Percentiles rank a stretch among this genome's conserved stretches.
These are phyloP conservation scores for Rhagoletis pomonella DNA, from an alignment of 1,140 invertebrate species.

Conservation along the genomic window DNA sequence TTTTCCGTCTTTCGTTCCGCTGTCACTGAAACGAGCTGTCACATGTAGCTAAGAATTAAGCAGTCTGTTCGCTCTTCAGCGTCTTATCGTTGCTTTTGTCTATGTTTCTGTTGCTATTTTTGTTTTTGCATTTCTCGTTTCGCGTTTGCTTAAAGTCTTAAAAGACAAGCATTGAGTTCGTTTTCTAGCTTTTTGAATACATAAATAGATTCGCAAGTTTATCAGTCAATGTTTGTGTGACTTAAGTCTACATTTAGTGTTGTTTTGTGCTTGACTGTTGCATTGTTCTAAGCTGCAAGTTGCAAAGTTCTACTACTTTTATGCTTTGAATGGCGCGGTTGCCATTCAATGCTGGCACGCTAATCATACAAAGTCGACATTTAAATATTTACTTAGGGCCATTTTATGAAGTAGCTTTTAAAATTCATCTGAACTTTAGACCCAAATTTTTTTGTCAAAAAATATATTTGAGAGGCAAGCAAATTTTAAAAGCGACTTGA, in stretches of 20 bases:
- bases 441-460: too few species aligned
- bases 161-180: not conserved
- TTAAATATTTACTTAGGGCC: not conserved
- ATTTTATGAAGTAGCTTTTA: not conserved
- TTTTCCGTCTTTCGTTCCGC: not conserved
- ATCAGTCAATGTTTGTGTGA: not conserved
- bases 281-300: not conserved
- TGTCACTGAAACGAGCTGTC: constrained; percentile 5
- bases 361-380: constrained; percentile 20
- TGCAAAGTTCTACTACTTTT: not conserved
- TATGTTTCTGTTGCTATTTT: not conserved
- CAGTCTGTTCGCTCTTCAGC: not conserved
- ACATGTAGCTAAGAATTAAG: not conserved
- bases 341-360: not conserved
- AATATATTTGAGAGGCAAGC: too few species aligned
- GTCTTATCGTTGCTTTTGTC: not conserved
- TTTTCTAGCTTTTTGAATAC: not conserved
- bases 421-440: too few species aligned
- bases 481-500: too few species aligned
- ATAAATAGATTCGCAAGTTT: not conserved
- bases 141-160: constrained; percentile 20
- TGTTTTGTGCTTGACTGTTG: not conserved
- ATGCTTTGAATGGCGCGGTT: not conserved
- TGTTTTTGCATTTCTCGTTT: not conserved
- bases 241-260: not conserved